Base-by-base conservation (phyloP, 2,797 vertebrate genomes). In the Pseudochirops cupreus region DNA sequence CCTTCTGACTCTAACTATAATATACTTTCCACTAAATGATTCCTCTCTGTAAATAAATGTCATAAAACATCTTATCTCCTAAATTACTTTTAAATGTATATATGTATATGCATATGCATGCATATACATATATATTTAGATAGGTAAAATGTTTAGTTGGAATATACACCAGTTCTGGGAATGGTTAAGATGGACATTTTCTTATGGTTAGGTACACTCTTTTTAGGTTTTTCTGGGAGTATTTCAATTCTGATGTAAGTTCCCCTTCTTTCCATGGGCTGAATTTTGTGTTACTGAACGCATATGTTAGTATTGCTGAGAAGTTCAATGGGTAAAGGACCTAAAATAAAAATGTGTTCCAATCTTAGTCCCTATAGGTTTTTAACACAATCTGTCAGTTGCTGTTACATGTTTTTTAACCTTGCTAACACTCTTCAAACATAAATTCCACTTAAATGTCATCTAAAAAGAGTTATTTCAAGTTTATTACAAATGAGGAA, bases 371-470 rank as follows among this genome's bases (percentile, higher is more conserved):
- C 90, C 54, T 93, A 33, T 91, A 92, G 53, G 28, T 94, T 91
- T 91, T 94, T 92, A 94, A 53, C 95, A 52, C 58, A 55, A 62
- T 55, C 31, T 91, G 29, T 94, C 92, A 87, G 1, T 89, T 87
- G 74, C 62, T 94, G 13, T 16, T 95, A 62, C 95, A 92, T 33
- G 56, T 94, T 94, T 91, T 96, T 96, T 96, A 93, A 93, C 82
- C 55, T 94, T 89, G 54, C 90, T 96, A 91, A 46, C 53, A 46
- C 57, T 93, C 2, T 94, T 94, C 62, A 93, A 91, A 90, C 58
- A 91, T 59, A 92, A 96, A 94, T 92, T 53, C n/a, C 39, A 92
- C 90, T 95, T 90, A 96, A 94, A 93, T 94, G 55, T 59, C 91
- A 91, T 52, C 93, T 94, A 93, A 92, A 93, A 91, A 58, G 53